These are phyloP conservation scores for Coccyzus lansbergi DNA, from an alignment of 2,797 vertebrate genomes.

Conservation along the genomic window DNA sequence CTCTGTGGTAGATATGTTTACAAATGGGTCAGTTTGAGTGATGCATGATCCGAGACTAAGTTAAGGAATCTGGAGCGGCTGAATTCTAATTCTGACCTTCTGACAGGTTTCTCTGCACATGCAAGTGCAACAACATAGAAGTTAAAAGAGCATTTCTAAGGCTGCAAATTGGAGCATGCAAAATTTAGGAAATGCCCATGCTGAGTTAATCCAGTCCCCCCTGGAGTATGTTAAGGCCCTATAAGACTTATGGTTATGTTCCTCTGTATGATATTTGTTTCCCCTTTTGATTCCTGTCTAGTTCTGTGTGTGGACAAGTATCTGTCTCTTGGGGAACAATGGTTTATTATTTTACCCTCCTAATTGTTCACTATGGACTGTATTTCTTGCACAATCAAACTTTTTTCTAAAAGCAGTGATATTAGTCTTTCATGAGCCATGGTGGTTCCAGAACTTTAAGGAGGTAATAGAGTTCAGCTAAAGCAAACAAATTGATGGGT, in stretches of 20 bases:
- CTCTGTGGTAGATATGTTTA: background rate
- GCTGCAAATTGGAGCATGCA: background rate
- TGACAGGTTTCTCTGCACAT: background rate
- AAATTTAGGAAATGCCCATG: background rate
- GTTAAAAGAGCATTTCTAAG: background rate
- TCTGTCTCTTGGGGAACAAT: background rate
- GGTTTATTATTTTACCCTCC: background rate
- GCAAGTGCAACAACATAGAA: background rate
- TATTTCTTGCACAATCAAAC: background rate
- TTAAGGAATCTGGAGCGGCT: background rate
- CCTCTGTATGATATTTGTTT: background rate
- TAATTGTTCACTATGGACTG: background rate
- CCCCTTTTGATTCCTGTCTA: background rate
- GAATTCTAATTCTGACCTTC: conserved; percentile 4
- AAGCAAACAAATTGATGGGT: background rate
- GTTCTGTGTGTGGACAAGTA: background rate
- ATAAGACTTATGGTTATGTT: background rate
- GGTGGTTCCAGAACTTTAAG: background rate
- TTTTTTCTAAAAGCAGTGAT: background rate
- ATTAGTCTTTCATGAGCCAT: background rate
- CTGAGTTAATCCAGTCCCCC: background rate
- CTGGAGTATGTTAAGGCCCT: background rate
- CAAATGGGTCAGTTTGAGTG: background rate
- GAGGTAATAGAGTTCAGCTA: background rate
- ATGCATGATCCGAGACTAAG: background rate